A percentile compares a stretch with the other conserved stretches of the same genome.
Evolutionary conservation across 2,888 invertebrate species (phyloP).

Genomic region (Fragum fragum): DNA sequence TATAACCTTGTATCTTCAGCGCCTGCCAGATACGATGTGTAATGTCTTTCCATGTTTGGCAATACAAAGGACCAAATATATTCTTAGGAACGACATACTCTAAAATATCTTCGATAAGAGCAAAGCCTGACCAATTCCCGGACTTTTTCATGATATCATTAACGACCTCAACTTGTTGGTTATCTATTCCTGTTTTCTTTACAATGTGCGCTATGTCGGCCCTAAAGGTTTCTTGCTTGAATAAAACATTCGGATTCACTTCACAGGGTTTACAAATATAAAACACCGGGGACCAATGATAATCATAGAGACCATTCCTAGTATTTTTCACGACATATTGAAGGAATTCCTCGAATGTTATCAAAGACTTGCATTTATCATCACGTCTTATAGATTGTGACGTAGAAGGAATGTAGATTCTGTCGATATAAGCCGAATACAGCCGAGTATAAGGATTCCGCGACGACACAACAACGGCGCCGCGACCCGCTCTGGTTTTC

Average conservation of each 20-base stretch:
- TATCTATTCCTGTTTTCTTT: not conserved
- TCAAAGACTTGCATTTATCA: conserved; percentile 17
- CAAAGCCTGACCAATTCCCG: conserved; percentile 5
- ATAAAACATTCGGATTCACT: conserved; percentile 13
- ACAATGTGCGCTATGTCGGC: not conserved
- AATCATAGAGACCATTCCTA: conserved; percentile 5
- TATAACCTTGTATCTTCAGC: conserved; percentile 38
- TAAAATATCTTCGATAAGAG: conserved; percentile 11
- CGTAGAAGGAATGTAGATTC: conserved; percentile 21
- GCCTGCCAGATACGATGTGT: conserved; percentile 29
- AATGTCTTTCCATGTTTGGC: conserved; percentile 26
- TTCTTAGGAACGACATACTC: not conserved
- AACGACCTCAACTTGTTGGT: not conserved
- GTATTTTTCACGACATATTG: conserved; percentile 15
- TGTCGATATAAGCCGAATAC: conserved; percentile 34
- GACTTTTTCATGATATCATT: not conserved
- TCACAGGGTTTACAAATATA: conserved; percentile 13
- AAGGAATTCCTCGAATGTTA: conserved; percentile 31
- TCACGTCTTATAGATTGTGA: not conserved
- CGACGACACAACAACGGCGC: conserved; percentile 7
- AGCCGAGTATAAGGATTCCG: conserved; percentile 31
- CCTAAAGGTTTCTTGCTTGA: conserved; percentile 7
- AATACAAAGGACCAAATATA: not conserved
- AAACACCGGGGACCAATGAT: conserved; percentile 35
- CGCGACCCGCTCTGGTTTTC: not conserved